Conservation (phyloP, 2,888 invertebrate species). For the Erebia ligea region DNA sequence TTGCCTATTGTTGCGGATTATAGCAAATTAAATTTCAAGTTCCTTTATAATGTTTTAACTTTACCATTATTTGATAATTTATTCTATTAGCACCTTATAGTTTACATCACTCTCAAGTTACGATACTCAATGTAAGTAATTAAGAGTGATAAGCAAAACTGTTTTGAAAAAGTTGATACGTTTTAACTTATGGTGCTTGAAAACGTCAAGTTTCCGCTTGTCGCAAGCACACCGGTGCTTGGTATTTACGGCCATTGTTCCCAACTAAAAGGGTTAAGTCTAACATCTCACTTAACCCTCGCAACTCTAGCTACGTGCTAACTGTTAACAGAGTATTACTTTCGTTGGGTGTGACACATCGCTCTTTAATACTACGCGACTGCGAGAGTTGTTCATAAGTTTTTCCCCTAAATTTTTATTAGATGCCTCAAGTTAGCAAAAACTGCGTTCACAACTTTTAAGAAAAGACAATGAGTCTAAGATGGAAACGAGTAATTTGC, state of each 20-base stretch:
- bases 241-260: conserved; percentile 66
- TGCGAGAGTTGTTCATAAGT: not conserved
- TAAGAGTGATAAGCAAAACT: conserved; percentile 10
- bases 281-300: conserved; percentile 61
- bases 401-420: not conserved
- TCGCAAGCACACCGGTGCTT: conserved; percentile 46
- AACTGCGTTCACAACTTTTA: no score
- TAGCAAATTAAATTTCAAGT: no score
- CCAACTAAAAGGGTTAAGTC: conserved; percentile 69
- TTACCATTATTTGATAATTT: no score
- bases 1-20: no score
- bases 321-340: conserved; percentile 55
- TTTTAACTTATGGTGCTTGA: conserved; percentile 22
- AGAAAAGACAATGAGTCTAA: no score
- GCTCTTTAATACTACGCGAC: conserved; percentile 21
- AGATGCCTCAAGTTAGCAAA: no score
- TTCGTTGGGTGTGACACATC: conserved; percentile 33
- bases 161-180: conserved; percentile 4
- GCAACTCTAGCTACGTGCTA: conserved; percentile 50
- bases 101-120: not conserved
- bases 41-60: no score
- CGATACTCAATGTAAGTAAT: not conserved
- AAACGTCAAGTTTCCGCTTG: conserved; percentile 41
- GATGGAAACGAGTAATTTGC: no score
- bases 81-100: not conserved